These are phyloP conservation scores for Eucidaris tribuloides DNA, from an alignment of 35 echinoderm and acorn worm species.

Conservation along the genomic window DNA sequence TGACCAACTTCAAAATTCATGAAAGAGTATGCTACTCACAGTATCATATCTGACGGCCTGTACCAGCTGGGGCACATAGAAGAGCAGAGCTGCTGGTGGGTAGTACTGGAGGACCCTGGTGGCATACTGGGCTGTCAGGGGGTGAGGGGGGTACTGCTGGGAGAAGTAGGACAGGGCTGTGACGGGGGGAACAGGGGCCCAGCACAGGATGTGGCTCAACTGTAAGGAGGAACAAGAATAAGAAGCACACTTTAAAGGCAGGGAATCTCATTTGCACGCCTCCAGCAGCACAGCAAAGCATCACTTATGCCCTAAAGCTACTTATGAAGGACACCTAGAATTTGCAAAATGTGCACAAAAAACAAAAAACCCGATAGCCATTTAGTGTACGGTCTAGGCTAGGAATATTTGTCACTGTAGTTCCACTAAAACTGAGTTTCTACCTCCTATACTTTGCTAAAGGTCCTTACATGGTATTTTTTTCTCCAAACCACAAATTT, in stretches of 20 bases:
- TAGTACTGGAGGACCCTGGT: slow-evolving; percentile 71
- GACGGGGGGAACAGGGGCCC: slow-evolving; percentile 83
- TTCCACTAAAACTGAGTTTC: too few relatives aligned
- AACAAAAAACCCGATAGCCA: neutral
- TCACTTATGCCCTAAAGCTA: too few relatives aligned
- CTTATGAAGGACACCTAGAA: neutral
- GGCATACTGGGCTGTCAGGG: slow-evolving; percentile 90
- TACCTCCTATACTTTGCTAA: too few relatives aligned
- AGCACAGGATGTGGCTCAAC: slow-evolving; percentile 84
- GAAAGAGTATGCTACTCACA: slow-evolving; percentile 53
- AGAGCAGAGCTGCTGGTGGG: slow-evolving; percentile 82
- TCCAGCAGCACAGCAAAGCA: too few relatives aligned
- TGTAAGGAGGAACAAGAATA: slow-evolving; percentile 21
- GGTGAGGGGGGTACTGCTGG: slow-evolving; percentile 71
- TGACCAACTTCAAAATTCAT: too few relatives aligned
- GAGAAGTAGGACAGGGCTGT: slow-evolving; percentile 78
- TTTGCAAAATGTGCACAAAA: neutral
- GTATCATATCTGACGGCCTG: slow-evolving; percentile 98
- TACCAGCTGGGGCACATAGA: slow-evolving; percentile 93
- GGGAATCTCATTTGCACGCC: too few relatives aligned
- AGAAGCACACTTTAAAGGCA: too few relatives aligned
- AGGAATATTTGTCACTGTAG: too few relatives aligned
- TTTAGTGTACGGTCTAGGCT: neutral
- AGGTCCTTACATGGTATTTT: too few relatives aligned
- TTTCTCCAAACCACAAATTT: too few relatives aligned